Conservation (phyloP, 1,140 invertebrate genomes). For the Drosophila biarmipes region DNA sequence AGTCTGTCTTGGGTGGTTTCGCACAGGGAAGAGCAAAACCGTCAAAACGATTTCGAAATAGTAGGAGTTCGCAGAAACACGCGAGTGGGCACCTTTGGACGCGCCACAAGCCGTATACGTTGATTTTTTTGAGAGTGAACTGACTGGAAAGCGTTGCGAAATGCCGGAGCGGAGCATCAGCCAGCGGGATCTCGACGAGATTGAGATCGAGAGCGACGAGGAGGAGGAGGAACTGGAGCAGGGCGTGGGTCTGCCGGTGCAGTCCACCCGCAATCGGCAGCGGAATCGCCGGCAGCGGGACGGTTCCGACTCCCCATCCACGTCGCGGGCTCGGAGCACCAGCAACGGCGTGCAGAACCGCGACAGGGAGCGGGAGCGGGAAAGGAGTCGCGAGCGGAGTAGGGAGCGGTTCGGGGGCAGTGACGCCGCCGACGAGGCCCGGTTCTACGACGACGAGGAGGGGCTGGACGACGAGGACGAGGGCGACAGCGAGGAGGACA, state of each 20-base stretch:
- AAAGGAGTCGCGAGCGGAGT: slow-evolving; percentile 14
- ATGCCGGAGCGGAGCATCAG: slow-evolving; percentile 75
- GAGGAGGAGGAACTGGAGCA: slow-evolving; percentile 78
- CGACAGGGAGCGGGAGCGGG: slow-evolving; percentile 16
- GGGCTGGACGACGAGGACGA: slow-evolving; percentile 24
- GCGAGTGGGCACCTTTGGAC: slow-evolving; percentile 2
- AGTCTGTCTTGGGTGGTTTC: slow-evolving; percentile 35
- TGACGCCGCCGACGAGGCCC: slow-evolving; percentile 45
- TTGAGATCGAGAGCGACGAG: slow-evolving; percentile 79
- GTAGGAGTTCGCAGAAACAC: no score
- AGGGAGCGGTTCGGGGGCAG: slow-evolving; percentile 48
- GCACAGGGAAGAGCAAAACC: slow-evolving; percentile 2
- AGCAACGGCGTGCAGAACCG: slow-evolving; percentile 36
- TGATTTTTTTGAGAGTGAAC: slow-evolving; percentile 24
- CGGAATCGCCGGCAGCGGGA: slow-evolving; percentile 32
- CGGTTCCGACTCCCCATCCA: slow-evolving; percentile 25
- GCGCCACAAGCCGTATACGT: not conserved
- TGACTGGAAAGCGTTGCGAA: slow-evolving; percentile 2
- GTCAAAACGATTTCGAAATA: slow-evolving; percentile 1
- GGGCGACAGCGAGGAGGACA: slow-evolving; percentile 70
- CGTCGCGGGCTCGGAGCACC: slow-evolving; percentile 22
- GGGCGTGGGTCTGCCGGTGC: slow-evolving; percentile 70
- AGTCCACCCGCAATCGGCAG: slow-evolving; percentile 35
- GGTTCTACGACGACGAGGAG: slow-evolving; percentile 54
- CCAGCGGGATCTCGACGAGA: slow-evolving; percentile 76